Percentiles rank a stretch among this genome's conserved stretches.
Conservation (phyloP, 1,140 invertebrate genomes). For the Ganaspis sp. region DNA sequence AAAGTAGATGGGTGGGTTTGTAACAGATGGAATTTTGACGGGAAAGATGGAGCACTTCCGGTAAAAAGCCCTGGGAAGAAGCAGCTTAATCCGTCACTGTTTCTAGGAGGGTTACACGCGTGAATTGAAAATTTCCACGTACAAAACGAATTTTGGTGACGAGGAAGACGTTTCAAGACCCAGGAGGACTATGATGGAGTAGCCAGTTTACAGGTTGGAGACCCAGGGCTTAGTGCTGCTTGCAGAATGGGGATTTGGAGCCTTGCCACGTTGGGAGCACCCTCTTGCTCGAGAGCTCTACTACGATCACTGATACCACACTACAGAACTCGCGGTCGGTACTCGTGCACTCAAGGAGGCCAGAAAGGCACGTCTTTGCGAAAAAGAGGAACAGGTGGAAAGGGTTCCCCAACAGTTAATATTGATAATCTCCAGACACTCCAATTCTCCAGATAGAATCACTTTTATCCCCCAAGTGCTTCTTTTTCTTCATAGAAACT, state of each 20-base stretch:
- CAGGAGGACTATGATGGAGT: slow-evolving; percentile 32
- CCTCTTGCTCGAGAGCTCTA: slow-evolving; percentile 72
- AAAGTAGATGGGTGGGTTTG: neutral
- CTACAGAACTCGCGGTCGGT: slow-evolving; percentile 63
- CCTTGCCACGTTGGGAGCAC: slow-evolving; percentile 71
- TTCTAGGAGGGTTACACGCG: neutral
- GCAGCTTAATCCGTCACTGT: neutral
- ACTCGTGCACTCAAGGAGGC: slow-evolving; percentile 60
- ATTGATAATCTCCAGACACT: slow-evolving; percentile 70
- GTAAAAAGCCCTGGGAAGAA: neutral
- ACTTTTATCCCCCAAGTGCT: slow-evolving; percentile 1
- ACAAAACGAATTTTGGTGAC: neutral
- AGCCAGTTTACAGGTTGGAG: slow-evolving; percentile 42
- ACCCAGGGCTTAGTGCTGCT: slow-evolving; percentile 40
- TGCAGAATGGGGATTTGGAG: slow-evolving; percentile 70
- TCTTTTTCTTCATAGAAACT: neutral
- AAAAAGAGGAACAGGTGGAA: slow-evolving; percentile 62
- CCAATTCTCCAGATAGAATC: slow-evolving; percentile 21
- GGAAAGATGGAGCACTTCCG: neutral
- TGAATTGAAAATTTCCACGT: neutral
- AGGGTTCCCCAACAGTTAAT: slow-evolving; percentile 65
- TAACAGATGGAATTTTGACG: neutral
- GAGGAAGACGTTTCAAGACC: slow-evolving; percentile 7
- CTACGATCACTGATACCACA: slow-evolving; percentile 74
- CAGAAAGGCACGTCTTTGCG: slow-evolving; percentile 49